These are phyloP conservation scores for Drosophila multiciliata DNA, from an alignment of 2,888 invertebrate species.

Conservation along the genomic window DNA sequence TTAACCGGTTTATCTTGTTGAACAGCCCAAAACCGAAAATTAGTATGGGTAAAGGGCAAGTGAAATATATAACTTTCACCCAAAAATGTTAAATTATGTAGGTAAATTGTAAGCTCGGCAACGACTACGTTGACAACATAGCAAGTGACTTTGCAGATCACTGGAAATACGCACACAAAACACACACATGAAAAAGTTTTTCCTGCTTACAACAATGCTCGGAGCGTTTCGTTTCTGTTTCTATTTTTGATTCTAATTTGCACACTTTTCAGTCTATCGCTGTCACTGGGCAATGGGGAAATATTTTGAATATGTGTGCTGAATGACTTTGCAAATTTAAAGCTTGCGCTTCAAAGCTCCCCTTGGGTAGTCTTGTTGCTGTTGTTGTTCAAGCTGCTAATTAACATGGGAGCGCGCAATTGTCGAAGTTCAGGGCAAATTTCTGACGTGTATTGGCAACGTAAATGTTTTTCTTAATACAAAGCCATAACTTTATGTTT, in stretches of 20 bases:
- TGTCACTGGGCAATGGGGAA: constrained; percentile 13
- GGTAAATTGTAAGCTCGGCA: constrained; percentile 31
- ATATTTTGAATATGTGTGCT: constrained; percentile 10
- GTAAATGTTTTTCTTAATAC: constrained; percentile 8
- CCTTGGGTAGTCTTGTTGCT: constrained; percentile 12
- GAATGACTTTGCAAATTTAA: constrained; percentile 66
- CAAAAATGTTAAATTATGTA: constrained; percentile 43
- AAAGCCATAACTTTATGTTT: constrained; percentile 13
- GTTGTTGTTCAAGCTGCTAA: constrained; percentile 30
- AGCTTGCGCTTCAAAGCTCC: constrained; percentile 47
- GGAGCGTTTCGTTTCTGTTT: constrained; percentile 20
- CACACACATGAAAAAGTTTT: constrained; percentile 24
- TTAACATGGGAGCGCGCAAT: constrained; percentile 59
- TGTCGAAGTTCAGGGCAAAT: constrained; percentile 57
- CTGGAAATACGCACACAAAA: constrained; percentile 7
- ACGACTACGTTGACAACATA: constrained; percentile 29
- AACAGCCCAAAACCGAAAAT: constrained; percentile 21
- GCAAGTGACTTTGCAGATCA: constrained; percentile 23
- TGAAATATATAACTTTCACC: constrained; percentile 64
- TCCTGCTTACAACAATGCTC: constrained; percentile 41
- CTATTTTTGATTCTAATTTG: constrained; percentile 58
- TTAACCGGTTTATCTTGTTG: constrained; percentile 50
- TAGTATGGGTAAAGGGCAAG: constrained; percentile 42
- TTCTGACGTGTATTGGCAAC: constrained; percentile 52
- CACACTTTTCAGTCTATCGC: constrained; percentile 44